These are phyloP conservation scores for Acanthochromis polyacanthus DNA, from an alignment of 2,113 vertebrate species.

Conservation along the genomic window DNA sequence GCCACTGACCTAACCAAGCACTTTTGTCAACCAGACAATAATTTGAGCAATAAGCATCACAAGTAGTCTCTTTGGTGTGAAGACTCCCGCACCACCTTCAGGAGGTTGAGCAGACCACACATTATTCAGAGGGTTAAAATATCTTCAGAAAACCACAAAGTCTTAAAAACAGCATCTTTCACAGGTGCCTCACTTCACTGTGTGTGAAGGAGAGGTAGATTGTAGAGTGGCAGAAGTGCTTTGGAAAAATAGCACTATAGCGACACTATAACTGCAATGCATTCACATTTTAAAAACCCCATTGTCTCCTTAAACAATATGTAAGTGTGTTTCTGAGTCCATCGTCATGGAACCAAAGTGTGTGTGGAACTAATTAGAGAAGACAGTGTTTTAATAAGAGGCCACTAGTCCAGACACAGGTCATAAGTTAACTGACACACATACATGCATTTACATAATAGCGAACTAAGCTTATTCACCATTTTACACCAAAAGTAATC, in stretches of 20 bases:
- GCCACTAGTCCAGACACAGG: conserved; percentile 19
- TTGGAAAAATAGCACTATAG: background rate
- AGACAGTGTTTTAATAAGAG: background rate
- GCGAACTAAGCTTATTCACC: conserved; percentile 17
- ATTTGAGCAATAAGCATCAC: too few relatives aligned
- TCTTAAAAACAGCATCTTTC: background rate
- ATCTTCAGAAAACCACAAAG: background rate
- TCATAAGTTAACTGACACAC: conserved; percentile 24
- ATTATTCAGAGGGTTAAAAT: background rate
- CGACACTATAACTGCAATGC: background rate
- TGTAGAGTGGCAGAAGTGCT: background rate
- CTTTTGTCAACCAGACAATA: too few relatives aligned
- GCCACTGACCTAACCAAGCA: too few relatives aligned
- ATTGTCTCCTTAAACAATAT: background rate
- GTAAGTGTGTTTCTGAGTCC: background rate
- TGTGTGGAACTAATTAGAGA: background rate
- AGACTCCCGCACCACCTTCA: background rate
- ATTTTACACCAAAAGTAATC: conserved; percentile 42
- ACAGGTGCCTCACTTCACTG: background rate
- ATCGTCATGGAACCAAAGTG: background rate
- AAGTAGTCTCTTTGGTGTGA: background rate
- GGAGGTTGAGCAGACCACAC: background rate
- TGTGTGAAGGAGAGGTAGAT: background rate
- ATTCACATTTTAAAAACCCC: too few relatives aligned
- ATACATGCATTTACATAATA: conserved; percentile 24